Base-by-base conservation (phyloP, 2,888 invertebrate species). In the Brenthis daphne region DNA sequence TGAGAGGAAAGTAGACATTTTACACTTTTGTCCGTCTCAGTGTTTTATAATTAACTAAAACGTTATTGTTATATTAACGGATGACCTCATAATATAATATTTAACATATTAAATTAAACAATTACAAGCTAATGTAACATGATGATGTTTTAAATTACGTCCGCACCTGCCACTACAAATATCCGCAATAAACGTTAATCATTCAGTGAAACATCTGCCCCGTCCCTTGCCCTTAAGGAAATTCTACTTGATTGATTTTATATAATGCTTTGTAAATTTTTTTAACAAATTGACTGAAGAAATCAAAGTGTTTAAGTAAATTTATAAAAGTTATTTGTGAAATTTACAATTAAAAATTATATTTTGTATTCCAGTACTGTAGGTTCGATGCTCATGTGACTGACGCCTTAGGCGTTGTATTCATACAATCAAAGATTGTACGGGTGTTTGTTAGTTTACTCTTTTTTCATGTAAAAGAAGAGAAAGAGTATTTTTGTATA, bases 151-250 rank as follows among this genome's bases (percentile, higher is more conserved):
- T 60, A 50, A 60, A 60, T 60, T 60, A 50, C 29, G 29, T 48
- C 29, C 60, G 16, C 60, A 60, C 48, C 60, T 60, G 60, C 50
- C 60, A 50, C 60, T 50, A 29, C 29, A 6, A 60, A 50, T 60
- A 50, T 60, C 60, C 60, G 50, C 60, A 48, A 60, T 48, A 48
- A 47, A 24, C 50, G 12, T 60, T 60, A 48, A 60, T 60, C 60
- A 60, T 50, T 48, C 11, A 48, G 60, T 48, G 48, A n/a, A 60
- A 60, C 60, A 60, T 60, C 60, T 60, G 60, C 50, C 60, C 60
- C 50, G 60, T 60, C 48, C 50, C 50, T 50, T 60, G 50, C 48
- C 60, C 60, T 50, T 48, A 50, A 60, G 29, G 60, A 60, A 50
- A 58, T 58, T 58, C n/a, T 14, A n/a, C 29, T 57, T 57, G 6